Evolutionary conservation across 2,888 invertebrate genomes (phyloP), one percentile per base, ranked within the genome.

Genomic region (Pammene aurita): DNA sequence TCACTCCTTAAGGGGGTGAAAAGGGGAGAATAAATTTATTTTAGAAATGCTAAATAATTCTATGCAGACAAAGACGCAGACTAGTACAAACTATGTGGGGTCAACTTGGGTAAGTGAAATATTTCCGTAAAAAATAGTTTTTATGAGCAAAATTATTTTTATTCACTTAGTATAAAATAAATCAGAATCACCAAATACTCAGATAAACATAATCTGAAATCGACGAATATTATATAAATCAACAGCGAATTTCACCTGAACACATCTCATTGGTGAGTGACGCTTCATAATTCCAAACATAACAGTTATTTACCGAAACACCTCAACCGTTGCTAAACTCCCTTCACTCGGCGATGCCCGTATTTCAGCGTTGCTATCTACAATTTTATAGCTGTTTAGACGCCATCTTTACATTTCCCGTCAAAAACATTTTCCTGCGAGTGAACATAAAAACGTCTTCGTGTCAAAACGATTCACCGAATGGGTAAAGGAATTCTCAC

Each of bases 371-470:
- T 42, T 35, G 54, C 60, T 41, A 69, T 69, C 64, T 55, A 41
- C 64, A 46, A 73, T 63, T 73, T 70, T 71, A 74, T 73, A 66
- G 71, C 69, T 73, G 77, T 78, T 79, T 82, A 80, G 64, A 58
- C 64, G 68, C 68, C 68, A 69, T 82, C 78, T 77, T 76, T 57
- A 76, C 78, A 77, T 74, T 78, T 77, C 75, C 76, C 74, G 77
- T 77, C 77, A 77, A 81, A 80, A 78, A 79, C 78, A 77, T 83
- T 81, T 69, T 77, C 75, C 81, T 77, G 76, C 78, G 80, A 80
- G 84, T 82, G 82, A 82, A 78, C 83, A 83, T 84, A 84, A 84
- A 85, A 83, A 73, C 78, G 80, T 82, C 79, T 80, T 79, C 74
- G 78, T 79, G 80, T 78, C 82, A 80, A 77, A 81, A 80, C 77